phyloP scores from a whole-genome alignment of 2,113 vertebrate genomes.

The Pterocles orientalis region DNA sequence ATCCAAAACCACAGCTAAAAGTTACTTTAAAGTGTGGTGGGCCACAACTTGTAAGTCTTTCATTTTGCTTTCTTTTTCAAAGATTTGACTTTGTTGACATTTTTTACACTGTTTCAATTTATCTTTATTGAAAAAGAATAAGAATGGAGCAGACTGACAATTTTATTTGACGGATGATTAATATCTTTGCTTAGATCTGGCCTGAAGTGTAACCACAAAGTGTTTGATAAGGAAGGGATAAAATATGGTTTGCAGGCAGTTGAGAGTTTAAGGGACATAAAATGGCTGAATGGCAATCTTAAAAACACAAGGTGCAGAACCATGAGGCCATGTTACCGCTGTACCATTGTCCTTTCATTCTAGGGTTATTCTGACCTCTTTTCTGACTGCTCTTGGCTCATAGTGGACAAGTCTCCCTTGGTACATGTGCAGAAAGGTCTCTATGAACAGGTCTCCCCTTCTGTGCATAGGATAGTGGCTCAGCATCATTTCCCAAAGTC shows the following conservation, averaged over 20 bases:
- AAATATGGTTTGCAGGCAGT: slow-evolving; percentile 65
- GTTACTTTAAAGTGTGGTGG: slow-evolving; percentile 36
- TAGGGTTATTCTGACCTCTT: background rate
- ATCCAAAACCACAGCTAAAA: slow-evolving; percentile 52
- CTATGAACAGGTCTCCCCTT: background rate
- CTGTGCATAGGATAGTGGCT: background rate
- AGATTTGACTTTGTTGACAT: slow-evolving; percentile 35
- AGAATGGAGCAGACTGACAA: slow-evolving; percentile 31
- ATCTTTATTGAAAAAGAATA: slow-evolving; percentile 65
- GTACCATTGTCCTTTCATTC: background rate
- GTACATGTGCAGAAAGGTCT: background rate
- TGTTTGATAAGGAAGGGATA: slow-evolving; percentile 49
- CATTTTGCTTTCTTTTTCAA: slow-evolving; percentile 49
- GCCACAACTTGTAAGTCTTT: slow-evolving; percentile 39
- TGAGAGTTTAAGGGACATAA: slow-evolving; percentile 24
- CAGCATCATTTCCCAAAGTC: background rate
- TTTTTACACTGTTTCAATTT: slow-evolving; percentile 56
- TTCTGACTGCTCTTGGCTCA: background rate
- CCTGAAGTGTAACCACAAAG: slow-evolving; percentile 61
- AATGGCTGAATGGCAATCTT: slow-evolving; percentile 30
- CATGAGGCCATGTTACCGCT: background rate
- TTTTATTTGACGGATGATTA: slow-evolving; percentile 67
- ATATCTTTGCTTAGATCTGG: slow-evolving; percentile 64
- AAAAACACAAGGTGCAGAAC: slow-evolving; percentile 12
- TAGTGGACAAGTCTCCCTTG: background rate